Evolutionary conservation across 2,797 vertebrate genomes (phyloP), one percentile per base, ranked within the genome.

Genomic region (Sebastes goodei): DNA sequence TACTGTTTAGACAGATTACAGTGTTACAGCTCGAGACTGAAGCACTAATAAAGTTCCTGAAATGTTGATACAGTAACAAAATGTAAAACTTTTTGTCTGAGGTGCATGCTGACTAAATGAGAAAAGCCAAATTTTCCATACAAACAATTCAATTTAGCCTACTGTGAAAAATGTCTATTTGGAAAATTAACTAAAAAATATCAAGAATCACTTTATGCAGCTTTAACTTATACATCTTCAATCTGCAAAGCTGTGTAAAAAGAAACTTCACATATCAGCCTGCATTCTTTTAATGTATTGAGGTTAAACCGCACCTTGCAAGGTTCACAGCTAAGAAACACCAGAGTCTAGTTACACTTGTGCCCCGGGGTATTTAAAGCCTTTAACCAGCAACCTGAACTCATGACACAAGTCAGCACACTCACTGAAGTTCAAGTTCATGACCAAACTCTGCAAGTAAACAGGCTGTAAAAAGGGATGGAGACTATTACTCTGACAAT

Each of bases 251-350:
- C 49, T 56, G 61, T 64, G 86, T 87, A 76, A 89, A 83, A 64
- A 46, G 56, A 92, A 77, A 70, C 84, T 71, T 71, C 56, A 55
- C 76, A 52, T 78, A 76, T 78, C 76, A 76, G 61, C 80, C 84
- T 81, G 80, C 77, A 89, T 90, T 82, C 86, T 82, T 83, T 55
- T 74, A 78, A 81, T 42, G 74, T 85, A 90, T 84, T 55, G 81
- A 86, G 90, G 87, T 89, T 88, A 85, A 82, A 91, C 86, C 88
- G 91, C 90, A 86, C 90, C 89, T 88, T 68, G 30, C 79, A 52
- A 81, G 78, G 89, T 92, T 84, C 92, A 93, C 77, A 80, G 70
- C 80, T 87, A 57, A 57, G 84, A 87, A 83, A 80, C 83, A 87
- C 42, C 60, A 73, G 85, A 75, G 85, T 93, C 85, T 80, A 5